Percentiles rank a stretch among this genome's conserved stretches.
phyloP scores from a whole-genome alignment of 2,113 vertebrate genomes.

The Antechinus flavipes region DNA sequence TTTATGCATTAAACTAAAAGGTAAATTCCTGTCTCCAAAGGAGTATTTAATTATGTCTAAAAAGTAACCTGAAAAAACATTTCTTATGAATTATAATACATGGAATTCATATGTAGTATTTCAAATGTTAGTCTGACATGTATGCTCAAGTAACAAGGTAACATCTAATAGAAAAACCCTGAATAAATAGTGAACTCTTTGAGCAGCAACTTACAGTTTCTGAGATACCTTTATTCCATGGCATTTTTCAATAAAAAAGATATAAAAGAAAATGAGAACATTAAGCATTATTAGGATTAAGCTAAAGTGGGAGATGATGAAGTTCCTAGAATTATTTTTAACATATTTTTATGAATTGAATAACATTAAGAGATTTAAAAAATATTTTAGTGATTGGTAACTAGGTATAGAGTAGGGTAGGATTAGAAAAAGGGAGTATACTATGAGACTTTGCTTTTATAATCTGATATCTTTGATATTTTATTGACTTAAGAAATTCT shows the following conservation, averaged over 20 bases:
- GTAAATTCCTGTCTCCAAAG: neutral
- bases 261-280: conserved; percentile 19
- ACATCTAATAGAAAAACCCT: conserved; percentile 35
- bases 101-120: conserved; percentile 29
- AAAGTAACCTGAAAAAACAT: neutral
- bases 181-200: conserved; percentile 26
- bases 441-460: neutral
- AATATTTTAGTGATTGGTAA: conserved; percentile 9
- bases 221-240: neutral
- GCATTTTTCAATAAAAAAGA: conserved; percentile 15
- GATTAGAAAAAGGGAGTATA: neutral
- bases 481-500: conserved; percentile 24
- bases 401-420: neutral
- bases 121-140: conserved; percentile 24
- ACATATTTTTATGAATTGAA: conserved; percentile 38
- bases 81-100: conserved; percentile 29
- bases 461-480: neutral
- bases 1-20: neutral
- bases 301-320: conserved; percentile 36
- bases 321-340: neutral
- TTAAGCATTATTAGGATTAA: conserved; percentile 21
- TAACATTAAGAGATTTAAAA: conserved; percentile 41
- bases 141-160: conserved; percentile 37
- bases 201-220: conserved; percentile 36
- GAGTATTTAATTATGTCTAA: neutral